Evolutionary conservation across 2,888 invertebrate species (phyloP).

Genomic region (Melieria picta): DNA sequence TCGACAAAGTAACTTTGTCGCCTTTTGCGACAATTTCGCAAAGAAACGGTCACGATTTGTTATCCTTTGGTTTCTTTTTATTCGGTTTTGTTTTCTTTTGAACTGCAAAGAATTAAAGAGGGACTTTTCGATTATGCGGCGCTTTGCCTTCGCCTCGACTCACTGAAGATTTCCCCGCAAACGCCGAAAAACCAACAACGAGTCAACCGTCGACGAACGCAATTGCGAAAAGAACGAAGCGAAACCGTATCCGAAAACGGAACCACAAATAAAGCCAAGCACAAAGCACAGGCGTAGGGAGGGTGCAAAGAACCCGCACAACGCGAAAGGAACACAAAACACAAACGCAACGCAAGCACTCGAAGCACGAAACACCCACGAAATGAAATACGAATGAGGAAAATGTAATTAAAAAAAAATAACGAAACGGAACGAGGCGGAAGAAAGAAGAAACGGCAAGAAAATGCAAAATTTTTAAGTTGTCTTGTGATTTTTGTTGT

Average conservation of each 20-base stretch:
- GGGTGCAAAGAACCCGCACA: slow-evolving; percentile 7
- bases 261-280: slow-evolving; percentile 1
- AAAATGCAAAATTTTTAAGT: slow-evolving; percentile 37
- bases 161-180: too few species aligned
- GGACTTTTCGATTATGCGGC: neutral
- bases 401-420: slow-evolving; percentile 12
- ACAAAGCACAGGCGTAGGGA: neutral
- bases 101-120: slow-evolving; percentile 20
- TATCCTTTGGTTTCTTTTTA: slow-evolving; percentile 30
- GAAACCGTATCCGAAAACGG: slow-evolving; percentile 9
- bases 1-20: slow-evolving; percentile 36
- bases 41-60: slow-evolving; percentile 36
- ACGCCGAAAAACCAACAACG: neutral
- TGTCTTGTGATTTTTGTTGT: slow-evolving; percentile 32
- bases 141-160: too few species aligned
- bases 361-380: slow-evolving; percentile 34
- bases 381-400: slow-evolving; percentile 19
- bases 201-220: neutral
- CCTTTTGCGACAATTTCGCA: slow-evolving; percentile 40
- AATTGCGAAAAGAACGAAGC: slow-evolving; percentile 4
- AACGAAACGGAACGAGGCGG: slow-evolving; percentile 29
- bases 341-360: slow-evolving; percentile 21
- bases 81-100: slow-evolving; percentile 30
- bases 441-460: slow-evolving; percentile 32
- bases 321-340: slow-evolving; percentile 16